Evolutionary conservation across 2,797 vertebrate species (phyloP), one percentile per base, ranked within the genome.

Genomic region (Anguilla marmorata): DNA sequence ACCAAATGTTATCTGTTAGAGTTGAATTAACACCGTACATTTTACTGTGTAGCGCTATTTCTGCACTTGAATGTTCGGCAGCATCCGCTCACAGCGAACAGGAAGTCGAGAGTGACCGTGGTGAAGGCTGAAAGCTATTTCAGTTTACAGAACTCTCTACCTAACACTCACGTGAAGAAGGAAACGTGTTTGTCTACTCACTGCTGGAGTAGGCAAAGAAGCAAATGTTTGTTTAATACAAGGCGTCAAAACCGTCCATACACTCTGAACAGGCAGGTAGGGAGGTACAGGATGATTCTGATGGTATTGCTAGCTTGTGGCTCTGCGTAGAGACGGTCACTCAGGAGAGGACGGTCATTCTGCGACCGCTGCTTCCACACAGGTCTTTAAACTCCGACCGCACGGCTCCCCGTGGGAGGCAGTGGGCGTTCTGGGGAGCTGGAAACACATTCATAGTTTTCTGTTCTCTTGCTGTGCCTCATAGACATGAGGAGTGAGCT

Each of bases 181-280:
- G 63, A 66, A 66, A 66, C 58, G 58, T 60, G 19, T 21, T 19
- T 7, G 50, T 52, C 50, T 52, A 52, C 11, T 52, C 6, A 11
- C 50, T 11, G 50, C 11, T 7, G 11, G 6, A 11, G 50, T 11
- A 52, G 11, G 50, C 50, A 11, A 66, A 66, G 21, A 66, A 66
- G 60, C 21, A n/a, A 9, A 24, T n/a, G 3, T 66, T 24, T 66
- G n/a, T 66, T n/a, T 66, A 56, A 56, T 2, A 19, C 14, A 14
- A 56, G 12, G 14, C 2, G 12, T n/a, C n/a, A n/a, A n/a, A n/a
- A n/a, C 50, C 0, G 6, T 52, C 50, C 6, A 52, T 52, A 33
- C 69, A 74, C 5, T 27, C 63, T 66, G 63, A n/a, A 66, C 21
- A 52, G 89, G 87, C 66, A 52, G 89, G 87, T 80, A 6, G 85